Percentiles rank a stretch among this genome's conserved stretches.
Conservation (phyloP, 1,140 invertebrate genomes). For the Trichonephila clavata region DNA sequence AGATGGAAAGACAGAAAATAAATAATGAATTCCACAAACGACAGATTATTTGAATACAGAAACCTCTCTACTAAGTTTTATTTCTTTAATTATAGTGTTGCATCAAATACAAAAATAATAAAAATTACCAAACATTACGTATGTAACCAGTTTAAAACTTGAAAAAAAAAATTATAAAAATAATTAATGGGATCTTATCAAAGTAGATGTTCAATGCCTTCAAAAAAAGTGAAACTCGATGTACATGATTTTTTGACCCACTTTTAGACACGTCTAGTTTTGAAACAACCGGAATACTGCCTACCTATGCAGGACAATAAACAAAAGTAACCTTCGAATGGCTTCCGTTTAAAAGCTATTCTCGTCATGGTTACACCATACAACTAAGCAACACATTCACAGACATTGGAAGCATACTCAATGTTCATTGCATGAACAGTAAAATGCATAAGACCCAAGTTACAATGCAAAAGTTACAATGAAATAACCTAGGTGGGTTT, state of each 20-base stretch:
- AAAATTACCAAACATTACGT: too few species aligned
- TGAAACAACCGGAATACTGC: neutral
- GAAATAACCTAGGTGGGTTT: too few species aligned
- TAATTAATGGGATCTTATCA: neutral
- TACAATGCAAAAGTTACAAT: too few species aligned
- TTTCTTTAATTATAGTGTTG: too few species aligned
- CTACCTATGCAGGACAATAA: slow-evolving; percentile 4
- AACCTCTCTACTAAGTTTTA: too few species aligned
- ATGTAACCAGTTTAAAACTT: too few species aligned
- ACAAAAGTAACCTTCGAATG: slow-evolving; percentile 4
- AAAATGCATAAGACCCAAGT: too few species aligned
- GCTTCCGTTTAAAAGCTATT: slow-evolving; percentile 6
- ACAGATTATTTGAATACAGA: too few species aligned
- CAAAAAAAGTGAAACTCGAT: neutral
- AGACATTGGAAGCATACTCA: neutral
- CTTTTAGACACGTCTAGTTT: neutral
- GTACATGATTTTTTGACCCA: neutral
- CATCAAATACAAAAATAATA: too few species aligned
- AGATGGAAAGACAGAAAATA: too few species aligned
- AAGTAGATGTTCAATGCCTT: neutral
- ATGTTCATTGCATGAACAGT: neutral
- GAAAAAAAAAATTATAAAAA: too few species aligned
- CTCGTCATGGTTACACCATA: neutral
- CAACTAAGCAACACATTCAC: neutral
- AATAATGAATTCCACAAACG: too few species aligned